Evolutionary conservation across 2,797 vertebrate genomes (phyloP).

Genomic region (Chanos chanos): DNA sequence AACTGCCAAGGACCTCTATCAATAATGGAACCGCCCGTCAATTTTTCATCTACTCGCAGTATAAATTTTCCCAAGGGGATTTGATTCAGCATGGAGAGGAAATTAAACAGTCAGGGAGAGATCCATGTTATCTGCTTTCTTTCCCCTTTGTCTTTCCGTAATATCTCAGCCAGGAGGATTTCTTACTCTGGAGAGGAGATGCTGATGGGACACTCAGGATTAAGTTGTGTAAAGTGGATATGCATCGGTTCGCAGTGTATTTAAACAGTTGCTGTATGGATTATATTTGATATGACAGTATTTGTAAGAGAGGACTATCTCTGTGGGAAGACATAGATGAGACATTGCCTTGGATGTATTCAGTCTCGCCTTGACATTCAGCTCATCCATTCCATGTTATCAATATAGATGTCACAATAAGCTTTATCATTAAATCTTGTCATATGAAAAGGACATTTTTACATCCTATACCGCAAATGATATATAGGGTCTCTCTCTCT

Average conservation of each 20-base stretch:
- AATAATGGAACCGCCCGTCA: slow-evolving; percentile 64
- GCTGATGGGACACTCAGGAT: neutral
- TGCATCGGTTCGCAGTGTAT: slow-evolving; percentile 11
- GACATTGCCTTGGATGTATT: too few relatives aligned
- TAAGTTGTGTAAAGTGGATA: slow-evolving; percentile 13
- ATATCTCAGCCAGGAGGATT: slow-evolving; percentile 25
- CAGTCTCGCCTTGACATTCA: too few relatives aligned
- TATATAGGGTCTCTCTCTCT: too few relatives aligned
- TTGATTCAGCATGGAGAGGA: slow-evolving; percentile 57
- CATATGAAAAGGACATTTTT: too few relatives aligned
- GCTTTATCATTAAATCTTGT: too few relatives aligned
- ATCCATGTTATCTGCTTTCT: slow-evolving; percentile 49
- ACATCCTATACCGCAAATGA: too few relatives aligned
- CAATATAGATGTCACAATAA: too few relatives aligned
- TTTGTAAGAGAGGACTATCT: too few relatives aligned
- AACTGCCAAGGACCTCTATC: slow-evolving; percentile 62
- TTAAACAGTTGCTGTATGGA: neutral
- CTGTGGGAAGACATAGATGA: too few relatives aligned
- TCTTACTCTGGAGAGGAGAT: slow-evolving; percentile 22
- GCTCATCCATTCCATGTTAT: too few relatives aligned
- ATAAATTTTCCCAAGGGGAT: slow-evolving; percentile 56
- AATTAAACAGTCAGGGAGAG: slow-evolving; percentile 50
- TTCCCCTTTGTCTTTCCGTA: slow-evolving; percentile 48
- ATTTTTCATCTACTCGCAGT: slow-evolving; percentile 60
- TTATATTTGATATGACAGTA: slow-evolving; percentile 28